Evolutionary conservation across 2,888 invertebrate genomes (phyloP).

Genomic region (Ethmia dodecea): DNA sequence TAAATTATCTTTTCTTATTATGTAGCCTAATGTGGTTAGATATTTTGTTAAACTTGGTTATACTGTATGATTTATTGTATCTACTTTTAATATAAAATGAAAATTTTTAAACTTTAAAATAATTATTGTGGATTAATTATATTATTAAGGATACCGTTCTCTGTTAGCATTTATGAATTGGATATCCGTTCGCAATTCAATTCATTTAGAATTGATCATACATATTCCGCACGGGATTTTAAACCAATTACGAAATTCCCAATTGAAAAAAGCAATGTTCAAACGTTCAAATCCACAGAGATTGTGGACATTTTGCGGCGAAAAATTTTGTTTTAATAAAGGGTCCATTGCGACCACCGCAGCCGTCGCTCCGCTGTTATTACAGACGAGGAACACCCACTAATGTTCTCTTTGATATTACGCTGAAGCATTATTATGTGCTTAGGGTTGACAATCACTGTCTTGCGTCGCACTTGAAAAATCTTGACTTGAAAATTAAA

Average conservation of each 20-base stretch:
- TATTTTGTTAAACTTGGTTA: too few species aligned
- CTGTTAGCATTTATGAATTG: too few species aligned
- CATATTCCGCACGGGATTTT: neutral
- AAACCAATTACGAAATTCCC: neutral
- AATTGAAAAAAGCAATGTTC: slow-evolving; percentile 18
- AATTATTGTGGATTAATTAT: too few species aligned
- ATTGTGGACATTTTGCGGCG: slow-evolving; percentile 65
- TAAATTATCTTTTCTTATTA: too few species aligned
- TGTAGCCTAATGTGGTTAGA: too few species aligned
- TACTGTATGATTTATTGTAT: too few species aligned
- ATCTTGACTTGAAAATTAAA: too few species aligned
- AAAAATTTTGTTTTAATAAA: slow-evolving; percentile 76
- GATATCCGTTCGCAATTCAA: too few species aligned
- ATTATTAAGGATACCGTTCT: too few species aligned
- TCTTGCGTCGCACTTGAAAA: too few species aligned
- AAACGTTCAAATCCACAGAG: slow-evolving; percentile 15
- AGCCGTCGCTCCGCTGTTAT: slow-evolving; percentile 69
- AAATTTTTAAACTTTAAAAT: too few species aligned
- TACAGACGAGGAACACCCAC: slow-evolving; percentile 63
- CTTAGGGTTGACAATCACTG: slow-evolving; percentile 64
- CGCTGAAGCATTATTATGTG: slow-evolving; percentile 66
- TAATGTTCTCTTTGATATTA: slow-evolving; percentile 71
- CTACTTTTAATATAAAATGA: too few species aligned
- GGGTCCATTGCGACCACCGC: slow-evolving; percentile 55
- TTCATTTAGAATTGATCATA: neutral